Evolutionary conservation across 2,113 vertebrate genomes (phyloP), one percentile per base, ranked within the genome.

Genomic region (Apistogramma diplotaenia): DNA sequence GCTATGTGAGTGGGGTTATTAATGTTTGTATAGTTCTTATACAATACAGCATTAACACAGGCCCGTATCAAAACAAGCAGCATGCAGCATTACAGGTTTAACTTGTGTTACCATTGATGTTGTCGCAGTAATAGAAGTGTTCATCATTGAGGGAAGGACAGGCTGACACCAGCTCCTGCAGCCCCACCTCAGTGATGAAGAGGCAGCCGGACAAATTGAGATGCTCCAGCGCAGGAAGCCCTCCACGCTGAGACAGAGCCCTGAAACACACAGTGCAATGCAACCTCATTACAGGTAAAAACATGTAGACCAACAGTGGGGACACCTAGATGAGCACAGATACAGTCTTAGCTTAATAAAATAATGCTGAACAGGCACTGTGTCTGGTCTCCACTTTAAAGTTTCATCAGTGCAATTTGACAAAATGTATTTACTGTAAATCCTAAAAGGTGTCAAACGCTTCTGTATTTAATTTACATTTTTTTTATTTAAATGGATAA

Each of bases 111-210:
- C 98, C 98, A 81, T 98, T 96, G 93, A 99, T 99, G 95, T 99
- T 99, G 96, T 99, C 98, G 96, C 98, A 99, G 97, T 99, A 99
- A 96, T 99, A 99, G 93, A 99, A 99, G 94, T 99, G 96, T 93
- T 99, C 97, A 55, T 98, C 97, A 7, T 99, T 99, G 51, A 99
- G 96, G 71, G 97, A 95, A 57, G 98, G 98, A 76, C 98, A 99
- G 6, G 94, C 96, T 2, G 97, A 95, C 79, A 99, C 97, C 85
- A 99, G 93, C 78, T 99, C 97, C 91, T 97, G 96, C 87, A 99
- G 96, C 78, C 98, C 98, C 57, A 95, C 96, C 82, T 96, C 98
- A 35, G 98, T 99, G 61, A 99, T 95, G 88, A 96, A 95, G 67
- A 98, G 96, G 91, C 98, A 99, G 8, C 98, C 98, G 0, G 98